phyloP scores from a whole-genome alignment of 2,888 invertebrate genomes.

The Chalcosyrphus nemorum region DNA sequence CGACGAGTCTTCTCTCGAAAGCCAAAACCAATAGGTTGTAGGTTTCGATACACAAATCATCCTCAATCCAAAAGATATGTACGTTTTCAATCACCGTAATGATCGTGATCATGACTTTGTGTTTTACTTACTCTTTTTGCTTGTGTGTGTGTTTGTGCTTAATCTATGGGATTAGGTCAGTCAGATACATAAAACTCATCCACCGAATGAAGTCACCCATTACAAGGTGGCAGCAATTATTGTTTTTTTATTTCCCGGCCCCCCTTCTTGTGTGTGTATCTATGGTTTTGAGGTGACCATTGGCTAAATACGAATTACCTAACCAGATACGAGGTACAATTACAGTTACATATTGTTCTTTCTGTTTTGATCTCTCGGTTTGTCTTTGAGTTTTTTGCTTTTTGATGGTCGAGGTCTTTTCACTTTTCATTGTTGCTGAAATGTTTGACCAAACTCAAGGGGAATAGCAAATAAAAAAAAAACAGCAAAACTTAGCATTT shows the following conservation, averaged over 20 bases:
- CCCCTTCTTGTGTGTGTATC: neutral
- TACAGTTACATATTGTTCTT: conserved; percentile 1
- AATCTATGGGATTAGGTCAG: conserved; percentile 8
- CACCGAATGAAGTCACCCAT: neutral
- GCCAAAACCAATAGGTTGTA: neutral
- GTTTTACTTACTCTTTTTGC: neutral
- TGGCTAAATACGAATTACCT: neutral
- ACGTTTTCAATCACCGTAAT: neutral
- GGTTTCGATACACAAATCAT: neutral
- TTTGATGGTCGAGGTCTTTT: neutral
- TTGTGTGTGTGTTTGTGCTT: no score
- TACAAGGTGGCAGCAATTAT: neutral
- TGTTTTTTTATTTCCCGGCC: neutral
- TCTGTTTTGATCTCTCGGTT: neutral
- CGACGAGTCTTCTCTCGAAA: neutral
- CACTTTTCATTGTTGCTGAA: neutral
- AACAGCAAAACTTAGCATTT: neutral
- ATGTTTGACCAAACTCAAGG: neutral
- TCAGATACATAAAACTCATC: neutral
- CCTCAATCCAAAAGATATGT: neutral
- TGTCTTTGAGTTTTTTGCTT: neutral
- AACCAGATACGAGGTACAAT: neutral
- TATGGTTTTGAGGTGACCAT: neutral
- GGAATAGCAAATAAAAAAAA: neutral
- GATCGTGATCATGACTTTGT: conserved; percentile 11